A percentile compares a stretch with the other conserved stretches of the same genome.
phyloP scores from a whole-genome alignment of 2,113 vertebrate genomes.

The Chaetura pelagica region DNA sequence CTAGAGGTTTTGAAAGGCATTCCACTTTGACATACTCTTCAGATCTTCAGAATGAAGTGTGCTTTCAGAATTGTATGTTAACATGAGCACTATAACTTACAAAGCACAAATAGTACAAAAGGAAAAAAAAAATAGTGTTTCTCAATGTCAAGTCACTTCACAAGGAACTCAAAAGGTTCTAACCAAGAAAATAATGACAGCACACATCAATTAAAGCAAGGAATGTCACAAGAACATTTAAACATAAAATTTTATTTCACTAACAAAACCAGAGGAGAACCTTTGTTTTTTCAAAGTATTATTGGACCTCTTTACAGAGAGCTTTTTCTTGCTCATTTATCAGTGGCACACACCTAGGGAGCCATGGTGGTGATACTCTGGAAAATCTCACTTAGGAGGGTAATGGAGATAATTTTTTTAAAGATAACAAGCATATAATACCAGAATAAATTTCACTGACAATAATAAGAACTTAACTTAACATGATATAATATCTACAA shows the following conservation, averaged over 20 bases:
- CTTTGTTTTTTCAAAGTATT: background rate
- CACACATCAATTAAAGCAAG: constrained; percentile 26
- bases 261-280: constrained; percentile 4
- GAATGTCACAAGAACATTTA: constrained; percentile 37
- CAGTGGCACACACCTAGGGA: constrained; percentile 14
- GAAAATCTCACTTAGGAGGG: constrained; percentile 8
- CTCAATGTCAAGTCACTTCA: constrained; percentile 10
- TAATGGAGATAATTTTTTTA: background rate
- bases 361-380: background rate
- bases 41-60: background rate
- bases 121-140: background rate
- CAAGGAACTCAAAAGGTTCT: constrained; percentile 2
- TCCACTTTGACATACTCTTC: background rate
- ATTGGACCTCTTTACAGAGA: background rate
- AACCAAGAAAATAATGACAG: constrained; percentile 34
- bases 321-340: background rate
- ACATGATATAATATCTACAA: constrained; percentile 2
- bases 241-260: background rate
- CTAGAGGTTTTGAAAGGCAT: background rate
- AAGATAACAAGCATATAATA: constrained; percentile 55
- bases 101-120: constrained; percentile 8
- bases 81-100: background rate
- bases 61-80: constrained; percentile 12
- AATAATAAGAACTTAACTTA: constrained; percentile 29
- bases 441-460: constrained; percentile 16